These are phyloP conservation scores for Baryphthengus martii DNA, from an alignment of 2,113 vertebrate species.

Conservation along the genomic window DNA sequence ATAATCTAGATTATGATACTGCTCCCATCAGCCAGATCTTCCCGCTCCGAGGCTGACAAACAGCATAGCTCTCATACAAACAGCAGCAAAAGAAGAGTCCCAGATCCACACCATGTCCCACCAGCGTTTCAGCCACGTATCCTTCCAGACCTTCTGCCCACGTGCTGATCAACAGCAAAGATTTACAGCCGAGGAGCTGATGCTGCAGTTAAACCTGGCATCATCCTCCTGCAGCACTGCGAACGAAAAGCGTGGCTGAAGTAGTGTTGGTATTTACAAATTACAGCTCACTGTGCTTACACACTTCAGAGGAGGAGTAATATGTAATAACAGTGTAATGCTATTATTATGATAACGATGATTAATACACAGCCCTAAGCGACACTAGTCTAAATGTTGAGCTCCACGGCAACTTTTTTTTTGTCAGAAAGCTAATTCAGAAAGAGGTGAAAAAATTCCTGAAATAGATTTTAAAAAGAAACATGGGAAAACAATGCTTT, in stretches of 20 bases:
- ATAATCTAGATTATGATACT: not conserved
- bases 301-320: conserved; percentile 19
- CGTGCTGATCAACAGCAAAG: rapidly evolving
- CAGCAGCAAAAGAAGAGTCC: not conserved
- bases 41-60: not conserved
- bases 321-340: not conserved
- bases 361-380: conserved; percentile 21
- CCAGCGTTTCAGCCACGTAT: rapidly evolving
- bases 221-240: not conserved
- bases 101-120: not conserved
- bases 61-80: not conserved
- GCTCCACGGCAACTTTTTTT: not conserved
- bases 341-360: conserved; percentile 39
- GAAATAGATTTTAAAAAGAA: not conserved
- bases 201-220: not conserved
- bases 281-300: not conserved
- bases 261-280: not conserved
- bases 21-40: not conserved
- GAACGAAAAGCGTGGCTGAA: not conserved
- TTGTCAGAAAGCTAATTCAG: not conserved
- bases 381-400: not conserved
- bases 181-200: not conserved
- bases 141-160: rapidly evolving
- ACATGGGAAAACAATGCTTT: not conserved
- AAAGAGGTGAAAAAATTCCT: not conserved